A percentile compares a stretch with the other conserved stretches of the same genome.
phyloP scores from a whole-genome alignment of 2,113 vertebrate genomes.

The Stegostoma tigrinum region DNA sequence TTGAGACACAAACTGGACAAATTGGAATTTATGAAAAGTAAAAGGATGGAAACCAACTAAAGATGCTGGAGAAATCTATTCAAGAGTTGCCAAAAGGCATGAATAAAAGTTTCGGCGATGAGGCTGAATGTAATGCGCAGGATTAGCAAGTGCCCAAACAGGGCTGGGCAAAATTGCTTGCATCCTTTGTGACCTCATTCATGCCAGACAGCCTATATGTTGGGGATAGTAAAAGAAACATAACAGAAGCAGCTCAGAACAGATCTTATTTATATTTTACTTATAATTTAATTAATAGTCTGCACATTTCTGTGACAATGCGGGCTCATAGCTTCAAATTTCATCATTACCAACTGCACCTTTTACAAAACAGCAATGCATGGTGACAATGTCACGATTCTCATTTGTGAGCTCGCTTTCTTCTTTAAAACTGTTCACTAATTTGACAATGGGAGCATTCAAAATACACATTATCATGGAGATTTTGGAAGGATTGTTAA shows the following conservation, averaged over 20 bases:
- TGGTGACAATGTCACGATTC: neutral
- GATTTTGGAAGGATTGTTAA: neutral
- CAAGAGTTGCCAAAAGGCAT: neutral
- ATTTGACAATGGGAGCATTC: neutral
- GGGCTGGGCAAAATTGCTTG: neutral
- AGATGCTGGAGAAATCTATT: neutral
- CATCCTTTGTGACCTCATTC: neutral
- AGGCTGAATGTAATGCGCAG: neutral
- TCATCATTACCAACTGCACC: too few species aligned
- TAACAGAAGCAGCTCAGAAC: neutral
- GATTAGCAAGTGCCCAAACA: neutral
- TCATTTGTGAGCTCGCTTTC: neutral
- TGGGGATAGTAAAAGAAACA: neutral
- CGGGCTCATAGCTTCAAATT: neutral
- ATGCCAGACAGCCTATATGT: neutral
- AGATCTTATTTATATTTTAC: neutral
- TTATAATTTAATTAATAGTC: neutral
- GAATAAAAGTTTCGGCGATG: neutral
- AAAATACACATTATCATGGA: neutral
- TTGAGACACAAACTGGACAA: neutral
- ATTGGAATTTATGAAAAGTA: neutral
- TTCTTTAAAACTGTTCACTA: neutral
- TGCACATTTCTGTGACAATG: neutral
- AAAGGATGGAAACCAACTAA: neutral
- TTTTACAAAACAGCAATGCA: too few species aligned